A percentile compares a stretch with the other conserved stretches of the same genome.
Conservation (phyloP, 2,888 invertebrate species). For the Erannis defoliaria region DNA sequence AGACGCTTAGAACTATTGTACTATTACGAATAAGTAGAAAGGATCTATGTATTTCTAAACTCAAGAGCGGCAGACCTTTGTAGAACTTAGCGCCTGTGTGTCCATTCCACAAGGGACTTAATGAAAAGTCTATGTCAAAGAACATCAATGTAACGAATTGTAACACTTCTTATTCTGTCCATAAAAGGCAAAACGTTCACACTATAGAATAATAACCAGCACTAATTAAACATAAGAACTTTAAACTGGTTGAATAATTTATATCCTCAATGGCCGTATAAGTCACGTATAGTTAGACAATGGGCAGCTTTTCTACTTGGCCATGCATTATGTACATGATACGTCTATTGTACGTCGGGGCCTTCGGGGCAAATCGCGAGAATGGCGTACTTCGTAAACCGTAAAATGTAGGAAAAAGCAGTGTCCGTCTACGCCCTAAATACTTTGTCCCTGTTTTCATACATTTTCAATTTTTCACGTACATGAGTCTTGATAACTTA, state of each 20-base stretch:
- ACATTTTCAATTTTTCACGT: too few relatives aligned
- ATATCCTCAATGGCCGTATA: neutral
- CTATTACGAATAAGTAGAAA: too few relatives aligned
- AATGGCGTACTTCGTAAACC: too few relatives aligned
- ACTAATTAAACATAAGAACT: constrained; percentile 8
- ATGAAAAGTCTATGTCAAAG: neutral
- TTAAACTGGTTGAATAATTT: neutral
- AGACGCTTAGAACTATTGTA: too few relatives aligned
- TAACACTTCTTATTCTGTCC: neutral
- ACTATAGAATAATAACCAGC: neutral
- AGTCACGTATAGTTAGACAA: constrained; percentile 7
- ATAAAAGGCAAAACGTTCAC: neutral
- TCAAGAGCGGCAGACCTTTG: too few relatives aligned
- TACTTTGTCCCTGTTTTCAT: too few relatives aligned
- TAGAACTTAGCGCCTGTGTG: too few relatives aligned
- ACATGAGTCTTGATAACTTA: too few relatives aligned
- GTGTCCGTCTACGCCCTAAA: too few relatives aligned
- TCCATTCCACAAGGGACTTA: neutral
- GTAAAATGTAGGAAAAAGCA: too few relatives aligned
- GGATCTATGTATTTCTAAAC: too few relatives aligned
- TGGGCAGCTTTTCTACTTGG: constrained; percentile 12
- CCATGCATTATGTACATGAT: constrained; percentile 18
- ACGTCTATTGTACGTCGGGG: neutral
- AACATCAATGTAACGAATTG: neutral
- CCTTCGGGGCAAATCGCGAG: too few relatives aligned